phyloP scores from a whole-genome alignment of 1,140 invertebrate species.

The Ectropis grisescens region DNA sequence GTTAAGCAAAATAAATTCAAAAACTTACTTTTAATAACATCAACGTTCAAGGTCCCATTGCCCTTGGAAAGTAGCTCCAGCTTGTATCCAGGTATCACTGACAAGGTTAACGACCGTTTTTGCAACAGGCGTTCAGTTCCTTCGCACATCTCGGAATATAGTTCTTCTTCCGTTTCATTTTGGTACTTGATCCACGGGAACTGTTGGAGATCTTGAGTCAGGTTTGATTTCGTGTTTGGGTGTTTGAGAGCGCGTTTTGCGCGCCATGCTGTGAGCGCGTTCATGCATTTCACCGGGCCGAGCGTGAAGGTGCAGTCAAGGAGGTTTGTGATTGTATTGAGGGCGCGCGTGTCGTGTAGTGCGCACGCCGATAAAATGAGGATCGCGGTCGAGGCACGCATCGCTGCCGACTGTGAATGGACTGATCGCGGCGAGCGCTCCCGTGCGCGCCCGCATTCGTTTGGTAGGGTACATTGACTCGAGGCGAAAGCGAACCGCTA shows the following conservation, averaged over 20 bases:
- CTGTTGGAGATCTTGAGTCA: constrained; percentile 23
- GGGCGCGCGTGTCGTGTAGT: constrained; percentile 14
- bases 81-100: constrained; percentile 32
- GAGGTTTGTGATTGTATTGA: constrained; percentile 10
- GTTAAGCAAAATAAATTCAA: background rate
- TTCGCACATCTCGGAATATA: constrained; percentile 40
- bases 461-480: constrained; percentile 25
- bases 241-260: constrained; percentile 37
- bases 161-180: constrained; percentile 33
- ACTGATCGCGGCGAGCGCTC: constrained; percentile 29
- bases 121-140: constrained; percentile 40
- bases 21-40: constrained; percentile 52
- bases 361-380: constrained; percentile 33
- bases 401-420: constrained; percentile 36
- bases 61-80: constrained; percentile 31
- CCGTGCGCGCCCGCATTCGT: constrained; percentile 13
- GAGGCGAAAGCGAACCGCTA: constrained; percentile 13
- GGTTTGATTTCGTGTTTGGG: constrained; percentile 10
- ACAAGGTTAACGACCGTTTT: constrained; percentile 28
- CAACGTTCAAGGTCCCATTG: constrained; percentile 45
- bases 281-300: constrained; percentile 51
- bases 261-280: constrained; percentile 47
- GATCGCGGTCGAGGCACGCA: constrained; percentile 49
- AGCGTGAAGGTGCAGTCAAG: constrained; percentile 33
- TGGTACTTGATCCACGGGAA: constrained; percentile 53